Evolutionary conservation across 2,888 invertebrate species (phyloP).

Genomic region (Parnassius orleans): DNA sequence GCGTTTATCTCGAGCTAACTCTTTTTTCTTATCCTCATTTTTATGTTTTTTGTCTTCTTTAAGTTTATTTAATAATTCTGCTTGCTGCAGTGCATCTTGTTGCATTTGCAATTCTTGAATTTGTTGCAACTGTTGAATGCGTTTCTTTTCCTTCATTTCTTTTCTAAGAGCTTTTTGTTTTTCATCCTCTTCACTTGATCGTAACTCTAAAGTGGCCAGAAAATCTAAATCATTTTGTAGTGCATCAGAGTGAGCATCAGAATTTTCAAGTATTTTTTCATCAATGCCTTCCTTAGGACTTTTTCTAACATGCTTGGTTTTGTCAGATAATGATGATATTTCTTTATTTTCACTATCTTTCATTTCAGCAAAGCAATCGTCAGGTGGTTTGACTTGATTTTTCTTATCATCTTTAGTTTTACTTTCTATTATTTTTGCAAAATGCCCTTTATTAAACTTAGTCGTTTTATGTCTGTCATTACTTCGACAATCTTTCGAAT

Average conservation of each 20-base stretch:
- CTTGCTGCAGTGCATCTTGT: conserved; percentile 67
- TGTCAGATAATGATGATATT: conserved; percentile 43
- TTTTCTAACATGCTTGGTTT: conserved; percentile 51
- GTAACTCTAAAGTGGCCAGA: conserved; percentile 79
- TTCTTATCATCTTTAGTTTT: conserved; percentile 83
- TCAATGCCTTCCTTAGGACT: conserved; percentile 49
- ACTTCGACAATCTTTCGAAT: conserved; percentile 84
- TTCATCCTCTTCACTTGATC: conserved; percentile 82
- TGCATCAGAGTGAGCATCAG: conserved; percentile 50
- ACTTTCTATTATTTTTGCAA: conserved; percentile 80
- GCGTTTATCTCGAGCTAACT: conserved; percentile 69
- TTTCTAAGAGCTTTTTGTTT: conserved; percentile 77
- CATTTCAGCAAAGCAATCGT: conserved; percentile 61
- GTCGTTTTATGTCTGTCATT: conserved; percentile 69
- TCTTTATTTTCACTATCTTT: conserved; percentile 57
- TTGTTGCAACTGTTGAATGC: conserved; percentile 74
- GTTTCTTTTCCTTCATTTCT: conserved; percentile 80
- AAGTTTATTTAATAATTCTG: conserved; percentile 59
- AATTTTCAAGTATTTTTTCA: conserved; percentile 44
- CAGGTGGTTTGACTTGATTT: conserved; percentile 73
- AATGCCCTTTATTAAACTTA: conserved; percentile 82
- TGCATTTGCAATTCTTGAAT: conserved; percentile 76
- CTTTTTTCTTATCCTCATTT: conserved; percentile 71
- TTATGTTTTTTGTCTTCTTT: conserved; percentile 70
- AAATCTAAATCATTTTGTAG: conserved; percentile 81